Conservation (phyloP, 2,113 vertebrate species). For the Pagrus major region DNA sequence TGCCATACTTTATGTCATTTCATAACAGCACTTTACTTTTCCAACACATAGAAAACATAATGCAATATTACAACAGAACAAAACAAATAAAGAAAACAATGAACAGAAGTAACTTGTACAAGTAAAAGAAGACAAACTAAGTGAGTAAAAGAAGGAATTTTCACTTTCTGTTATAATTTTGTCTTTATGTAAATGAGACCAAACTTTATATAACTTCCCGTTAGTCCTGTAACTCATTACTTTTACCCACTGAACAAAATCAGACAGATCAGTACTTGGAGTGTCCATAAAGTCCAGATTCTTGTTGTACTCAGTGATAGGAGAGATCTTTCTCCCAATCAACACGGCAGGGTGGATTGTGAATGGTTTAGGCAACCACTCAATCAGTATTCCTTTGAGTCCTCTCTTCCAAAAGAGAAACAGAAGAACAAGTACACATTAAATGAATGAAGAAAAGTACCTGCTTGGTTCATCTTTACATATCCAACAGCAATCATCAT, state of each 20-base stretch:
- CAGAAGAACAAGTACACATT: background rate
- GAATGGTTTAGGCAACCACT: background rate
- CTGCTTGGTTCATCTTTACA: background rate
- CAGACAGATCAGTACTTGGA: background rate
- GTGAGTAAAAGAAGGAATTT: too few species aligned
- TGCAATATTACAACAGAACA: too few species aligned
- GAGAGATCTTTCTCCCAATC: background rate
- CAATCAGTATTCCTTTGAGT: background rate
- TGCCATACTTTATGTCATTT: slow-evolving; percentile 1
- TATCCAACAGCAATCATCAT: background rate
- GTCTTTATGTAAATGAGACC: too few species aligned
- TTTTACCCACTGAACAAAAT: too few species aligned
- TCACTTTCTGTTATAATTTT: too few species aligned
- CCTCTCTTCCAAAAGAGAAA: background rate
- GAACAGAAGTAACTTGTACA: too few species aligned
- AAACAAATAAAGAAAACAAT: too few species aligned
- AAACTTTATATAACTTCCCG: too few species aligned
- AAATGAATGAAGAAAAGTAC: background rate
- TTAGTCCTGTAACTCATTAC: too few species aligned
- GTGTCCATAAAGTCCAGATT: background rate
- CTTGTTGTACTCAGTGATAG: background rate
- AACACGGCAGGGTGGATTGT: background rate
- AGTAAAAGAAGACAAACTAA: too few species aligned
- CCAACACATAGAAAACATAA: background rate
- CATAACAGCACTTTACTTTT: slow-evolving; percentile 1